Conservation (phyloP, 2,113 vertebrate genomes). For the Lonchura striata region DNA sequence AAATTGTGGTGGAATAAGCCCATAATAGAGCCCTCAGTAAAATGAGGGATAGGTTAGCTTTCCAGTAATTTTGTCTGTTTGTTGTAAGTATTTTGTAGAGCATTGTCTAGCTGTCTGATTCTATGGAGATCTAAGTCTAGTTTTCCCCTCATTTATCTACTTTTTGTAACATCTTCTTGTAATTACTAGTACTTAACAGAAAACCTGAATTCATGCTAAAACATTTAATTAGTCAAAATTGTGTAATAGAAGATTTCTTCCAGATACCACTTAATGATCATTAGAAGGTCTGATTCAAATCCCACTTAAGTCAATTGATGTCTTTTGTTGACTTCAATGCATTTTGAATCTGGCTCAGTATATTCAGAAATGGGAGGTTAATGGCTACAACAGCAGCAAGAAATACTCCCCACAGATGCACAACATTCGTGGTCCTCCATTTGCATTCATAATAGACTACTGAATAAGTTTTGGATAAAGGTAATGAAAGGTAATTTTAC, state of each 20-base stretch:
- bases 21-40: slow-evolving; percentile 2
- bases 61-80: slow-evolving; percentile 15
- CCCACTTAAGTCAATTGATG: slow-evolving; percentile 16
- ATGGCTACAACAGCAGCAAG: not conserved
- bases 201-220: slow-evolving; percentile 31
- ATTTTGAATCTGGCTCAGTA: not conserved
- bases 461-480: not conserved
- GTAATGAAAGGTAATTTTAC: not conserved
- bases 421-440: not conserved
- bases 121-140: not conserved
- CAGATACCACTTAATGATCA: slow-evolving; percentile 32
- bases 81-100: not conserved
- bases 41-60: not conserved
- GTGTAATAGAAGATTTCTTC: slow-evolving; percentile 26
- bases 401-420: not conserved
- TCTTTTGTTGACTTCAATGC: not conserved
- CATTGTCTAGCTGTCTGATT: not conserved
- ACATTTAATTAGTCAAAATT: slow-evolving; percentile 40
- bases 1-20: not conserved
- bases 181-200: slow-evolving; percentile 10
- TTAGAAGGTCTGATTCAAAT: slow-evolving; percentile 34
- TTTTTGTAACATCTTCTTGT: slow-evolving; percentile 9
- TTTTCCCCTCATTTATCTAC: not conserved
- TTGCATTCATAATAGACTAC: not conserved
- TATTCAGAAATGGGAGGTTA: not conserved